phyloP scores from a whole-genome alignment of 2,888 invertebrate genomes.

The Melinaea menophilus region DNA sequence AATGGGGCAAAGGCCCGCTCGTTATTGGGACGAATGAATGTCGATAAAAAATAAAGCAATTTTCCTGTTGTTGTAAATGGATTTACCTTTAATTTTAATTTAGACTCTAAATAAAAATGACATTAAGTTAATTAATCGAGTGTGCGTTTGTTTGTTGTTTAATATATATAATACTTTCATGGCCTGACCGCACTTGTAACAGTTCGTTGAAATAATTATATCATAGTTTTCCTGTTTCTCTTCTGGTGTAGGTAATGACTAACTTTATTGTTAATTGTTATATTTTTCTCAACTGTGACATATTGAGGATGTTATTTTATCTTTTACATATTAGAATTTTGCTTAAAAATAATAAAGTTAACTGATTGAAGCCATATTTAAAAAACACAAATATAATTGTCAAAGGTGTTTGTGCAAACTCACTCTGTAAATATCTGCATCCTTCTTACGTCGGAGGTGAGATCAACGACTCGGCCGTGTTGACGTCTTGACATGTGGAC shows the following conservation, averaged over 20 bases:
- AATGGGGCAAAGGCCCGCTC: constrained; percentile 18
- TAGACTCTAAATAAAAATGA: neutral
- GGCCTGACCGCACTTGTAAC: neutral
- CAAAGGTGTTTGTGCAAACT: too few relatives aligned
- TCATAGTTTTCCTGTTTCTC: neutral
- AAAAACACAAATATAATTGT: neutral
- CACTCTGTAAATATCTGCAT: constrained; percentile 3
- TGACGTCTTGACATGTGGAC: too few relatives aligned
- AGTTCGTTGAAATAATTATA: neutral
- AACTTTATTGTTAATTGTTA: neutral
- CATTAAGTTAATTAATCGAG: neutral
- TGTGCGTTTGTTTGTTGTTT: too few relatives aligned
- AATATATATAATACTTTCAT: neutral
- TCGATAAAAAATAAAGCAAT: constrained; percentile 19
- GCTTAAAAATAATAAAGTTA: neutral
- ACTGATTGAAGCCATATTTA: neutral
- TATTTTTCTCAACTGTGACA: neutral
- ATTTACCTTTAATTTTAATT: neutral
- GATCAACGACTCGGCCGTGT: neutral
- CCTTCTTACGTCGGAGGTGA: neutral
- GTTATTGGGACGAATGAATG: constrained; percentile 17
- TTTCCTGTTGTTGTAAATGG: constrained; percentile 2
- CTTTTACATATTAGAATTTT: neutral
- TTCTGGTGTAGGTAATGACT: neutral
- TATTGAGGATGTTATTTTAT: neutral